Conservation (phyloP, 2,113 vertebrate species). For the Seriola aureovittata region DNA sequence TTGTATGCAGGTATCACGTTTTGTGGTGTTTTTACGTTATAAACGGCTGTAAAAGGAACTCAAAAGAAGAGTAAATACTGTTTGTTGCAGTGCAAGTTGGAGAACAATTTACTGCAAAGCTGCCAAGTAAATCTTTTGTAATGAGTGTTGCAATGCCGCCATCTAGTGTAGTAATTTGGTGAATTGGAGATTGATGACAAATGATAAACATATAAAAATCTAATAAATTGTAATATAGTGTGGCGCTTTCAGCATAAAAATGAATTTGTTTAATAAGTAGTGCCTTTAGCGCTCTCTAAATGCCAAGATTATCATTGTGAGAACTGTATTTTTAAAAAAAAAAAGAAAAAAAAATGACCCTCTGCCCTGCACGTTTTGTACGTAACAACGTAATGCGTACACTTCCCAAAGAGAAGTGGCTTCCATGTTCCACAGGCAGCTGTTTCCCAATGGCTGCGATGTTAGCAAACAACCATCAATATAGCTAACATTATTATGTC, state of each 20-base stretch:
- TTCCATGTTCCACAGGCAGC: background rate
- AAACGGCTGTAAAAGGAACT: background rate
- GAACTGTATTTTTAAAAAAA: background rate
- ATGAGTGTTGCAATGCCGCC: conserved; percentile 30
- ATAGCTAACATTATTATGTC: background rate
- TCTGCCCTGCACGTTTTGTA: background rate
- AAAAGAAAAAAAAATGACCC: background rate
- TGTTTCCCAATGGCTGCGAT: background rate
- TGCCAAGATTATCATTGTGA: background rate
- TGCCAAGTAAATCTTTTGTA: background rate
- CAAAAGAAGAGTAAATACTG: background rate
- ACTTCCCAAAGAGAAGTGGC: background rate
- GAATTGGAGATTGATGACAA: background rate
- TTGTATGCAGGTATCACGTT: background rate
- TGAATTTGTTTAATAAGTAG: background rate
- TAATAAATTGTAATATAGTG: too few species aligned
- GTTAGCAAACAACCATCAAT: background rate
- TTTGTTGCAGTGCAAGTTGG: background rate
- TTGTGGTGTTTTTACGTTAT: background rate
- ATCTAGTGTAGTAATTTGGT: conserved; percentile 38
- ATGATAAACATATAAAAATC: too few species aligned
- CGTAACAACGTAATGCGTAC: background rate
- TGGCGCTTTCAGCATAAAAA: background rate
- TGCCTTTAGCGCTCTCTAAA: background rate
- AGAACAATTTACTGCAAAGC: conserved; percentile 1